Evolutionary conservation across 1,140 invertebrate species (phyloP), one percentile per base, ranked within the genome.

Genomic region (Littorina saxatilis): DNA sequence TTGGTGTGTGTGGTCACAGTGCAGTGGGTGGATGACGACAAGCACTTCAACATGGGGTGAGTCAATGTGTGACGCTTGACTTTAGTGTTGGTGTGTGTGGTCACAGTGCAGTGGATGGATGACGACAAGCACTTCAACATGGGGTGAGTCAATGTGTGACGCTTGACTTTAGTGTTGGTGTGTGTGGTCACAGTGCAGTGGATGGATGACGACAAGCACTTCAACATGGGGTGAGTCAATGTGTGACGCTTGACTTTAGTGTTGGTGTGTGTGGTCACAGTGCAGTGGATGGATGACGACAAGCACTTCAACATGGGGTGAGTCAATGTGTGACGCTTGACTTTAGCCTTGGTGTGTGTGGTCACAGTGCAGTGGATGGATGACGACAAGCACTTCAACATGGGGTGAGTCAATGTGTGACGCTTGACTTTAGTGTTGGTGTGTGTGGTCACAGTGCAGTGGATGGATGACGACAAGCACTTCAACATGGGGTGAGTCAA

Each of bases 1-100:
- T n/a, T n/a, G n/a, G n/a, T n/a, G 47, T 17, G 37, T 13, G 93
- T 94, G 40, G 96, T 98, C 17, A 94, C 94, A 83, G 94, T 97
- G 79, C 93, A 95, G 85, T 98, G 96, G 96, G 94, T 95, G 1
- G 95, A 95, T 66, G 95, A 96, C 86, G 96, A 97, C 90, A 94
- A 94, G 40, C 94, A 95, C 83, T 96, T 96, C 87, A 97, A 97
- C 93, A 90, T 96, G 73, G 96, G 96, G 96, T 97, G 93, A 93
- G 92, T 50, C 1, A 17, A 35, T 35, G 58, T 7, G 32, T 63
- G 4, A 35, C 61, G 27, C 5, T 7, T 37, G 40, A 7, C 5
- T 37, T 40, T 63, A n/a, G n/a, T n/a, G n/a, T n/a, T n/a, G n/a
- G n/a, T n/a, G 47, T 17, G 37, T 13, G 93, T 94, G 40, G 96